phyloP scores from a whole-genome alignment of 2,888 invertebrate genomes.

The Scelioninae gen. 2 region DNA sequence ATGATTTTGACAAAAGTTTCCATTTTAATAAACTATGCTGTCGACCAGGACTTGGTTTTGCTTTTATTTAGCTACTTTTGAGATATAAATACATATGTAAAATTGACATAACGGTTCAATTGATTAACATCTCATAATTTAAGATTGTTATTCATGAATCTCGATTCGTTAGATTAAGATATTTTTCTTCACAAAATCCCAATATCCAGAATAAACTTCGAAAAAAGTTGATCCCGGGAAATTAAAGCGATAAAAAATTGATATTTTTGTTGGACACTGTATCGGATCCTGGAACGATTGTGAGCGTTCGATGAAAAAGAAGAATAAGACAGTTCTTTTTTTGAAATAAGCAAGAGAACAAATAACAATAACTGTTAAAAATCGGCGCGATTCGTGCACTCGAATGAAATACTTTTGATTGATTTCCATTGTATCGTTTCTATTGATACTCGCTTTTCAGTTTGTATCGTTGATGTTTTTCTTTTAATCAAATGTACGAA shows the following conservation, averaged over 20 bases:
- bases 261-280: not conserved
- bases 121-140: not conserved
- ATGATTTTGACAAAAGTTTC: too few species aligned
- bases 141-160: not conserved
- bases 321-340: constrained; percentile 40
- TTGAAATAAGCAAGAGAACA: constrained; percentile 4
- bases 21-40: too few species aligned
- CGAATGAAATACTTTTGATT: constrained; percentile 34
- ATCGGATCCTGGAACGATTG: constrained; percentile 4
- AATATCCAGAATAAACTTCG: constrained; percentile 16
- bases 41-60: too few species aligned
- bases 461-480: constrained; percentile 16
- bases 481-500: constrained; percentile 39
- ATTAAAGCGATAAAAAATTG: constrained; percentile 6
- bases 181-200: constrained; percentile 10
- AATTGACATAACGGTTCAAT: too few species aligned
- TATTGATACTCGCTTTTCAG: constrained; percentile 38
- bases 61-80: too few species aligned
- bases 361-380: not conserved
- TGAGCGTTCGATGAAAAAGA: constrained; percentile 14
- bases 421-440: constrained; percentile 26
- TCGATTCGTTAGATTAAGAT: constrained; percentile 6
- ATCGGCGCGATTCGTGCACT: constrained; percentile 14
- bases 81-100: too few species aligned
- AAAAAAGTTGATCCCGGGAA: constrained; percentile 17